Conservation (phyloP, 1,140 invertebrate species). For the Ylistrum balloti region DNA sequence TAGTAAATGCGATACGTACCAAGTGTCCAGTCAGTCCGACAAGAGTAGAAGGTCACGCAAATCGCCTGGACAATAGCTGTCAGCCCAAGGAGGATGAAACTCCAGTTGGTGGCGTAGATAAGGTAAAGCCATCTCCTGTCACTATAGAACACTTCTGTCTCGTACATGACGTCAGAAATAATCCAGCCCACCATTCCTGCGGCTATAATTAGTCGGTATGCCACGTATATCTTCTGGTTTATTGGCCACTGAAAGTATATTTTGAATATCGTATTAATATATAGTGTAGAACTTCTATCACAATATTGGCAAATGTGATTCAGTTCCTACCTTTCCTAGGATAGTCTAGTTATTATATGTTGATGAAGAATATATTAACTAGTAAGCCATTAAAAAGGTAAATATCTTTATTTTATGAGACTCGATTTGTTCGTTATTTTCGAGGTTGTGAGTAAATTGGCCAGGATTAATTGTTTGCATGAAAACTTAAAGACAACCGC, state of each 20-base stretch:
- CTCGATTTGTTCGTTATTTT: too few species aligned
- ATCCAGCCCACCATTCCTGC: constrained; percentile 70
- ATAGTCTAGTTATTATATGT: too few species aligned
- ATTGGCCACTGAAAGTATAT: constrained; percentile 74
- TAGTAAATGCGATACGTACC: constrained; percentile 65
- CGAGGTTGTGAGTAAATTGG: too few species aligned
- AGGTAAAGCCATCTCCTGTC: constrained; percentile 70
- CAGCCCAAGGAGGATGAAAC: constrained; percentile 72
- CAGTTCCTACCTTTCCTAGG: too few species aligned
- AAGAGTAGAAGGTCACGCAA: constrained; percentile 66
- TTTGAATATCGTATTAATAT: too few species aligned
- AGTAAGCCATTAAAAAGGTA: too few species aligned
- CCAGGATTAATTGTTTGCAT: too few species aligned
- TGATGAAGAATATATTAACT: too few species aligned
- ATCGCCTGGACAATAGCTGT: constrained; percentile 68
- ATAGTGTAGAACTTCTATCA: too few species aligned
- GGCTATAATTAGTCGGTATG: constrained; percentile 68
- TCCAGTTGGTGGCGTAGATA: constrained; percentile 80
- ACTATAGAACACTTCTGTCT: constrained; percentile 72
- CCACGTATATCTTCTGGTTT: constrained; percentile 68
- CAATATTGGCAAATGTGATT: too few species aligned
- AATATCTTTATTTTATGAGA: too few species aligned
- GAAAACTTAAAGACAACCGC: too few species aligned
- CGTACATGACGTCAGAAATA: constrained; percentile 71
- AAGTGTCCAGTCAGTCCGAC: constrained; percentile 66